These are phyloP conservation scores for Cheilosia impressa DNA, from an alignment of 2,888 invertebrate genomes.

Conservation along the genomic window DNA sequence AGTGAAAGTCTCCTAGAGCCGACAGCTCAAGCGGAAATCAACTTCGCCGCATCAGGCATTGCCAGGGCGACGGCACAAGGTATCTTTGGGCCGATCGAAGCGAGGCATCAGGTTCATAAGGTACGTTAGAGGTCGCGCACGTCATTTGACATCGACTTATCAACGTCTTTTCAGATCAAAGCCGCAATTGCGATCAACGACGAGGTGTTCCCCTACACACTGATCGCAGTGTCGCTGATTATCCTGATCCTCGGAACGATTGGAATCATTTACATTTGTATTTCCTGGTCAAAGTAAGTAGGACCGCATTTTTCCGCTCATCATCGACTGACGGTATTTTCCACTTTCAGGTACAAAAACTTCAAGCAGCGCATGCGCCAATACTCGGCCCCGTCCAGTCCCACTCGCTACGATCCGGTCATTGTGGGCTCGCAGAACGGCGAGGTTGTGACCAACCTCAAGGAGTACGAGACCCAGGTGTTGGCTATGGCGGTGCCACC, in stretches of 20 bases:
- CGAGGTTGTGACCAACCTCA: conserved; percentile 87
- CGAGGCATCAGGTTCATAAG: conserved; percentile 82
- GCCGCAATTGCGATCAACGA: conserved; percentile 85
- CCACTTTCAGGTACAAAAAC: conserved; percentile 89
- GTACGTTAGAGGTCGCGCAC: conserved; percentile 72
- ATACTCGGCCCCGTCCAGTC: conserved; percentile 87
- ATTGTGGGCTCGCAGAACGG: conserved; percentile 84
- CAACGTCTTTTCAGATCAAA: conserved; percentile 81
- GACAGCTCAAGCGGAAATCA: conserved; percentile 87
- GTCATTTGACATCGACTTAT: not conserved
- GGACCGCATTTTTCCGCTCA: too few species aligned
- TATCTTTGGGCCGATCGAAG: conserved; percentile 85
- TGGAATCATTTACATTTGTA: conserved; percentile 96
- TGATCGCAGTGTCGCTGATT: conserved; percentile 94
- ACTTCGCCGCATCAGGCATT: conserved; percentile 88
- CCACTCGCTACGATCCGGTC: conserved; percentile 88
- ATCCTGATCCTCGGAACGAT: conserved; percentile 94
- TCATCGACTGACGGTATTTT: not conserved
- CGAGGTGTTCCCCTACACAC: conserved; percentile 93
- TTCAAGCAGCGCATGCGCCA: conserved; percentile 93
- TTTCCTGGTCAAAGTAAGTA: conserved; percentile 95
- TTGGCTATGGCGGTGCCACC: conserved; percentile 95
- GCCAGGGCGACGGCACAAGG: conserved; percentile 88
- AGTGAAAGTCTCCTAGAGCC: conserved; percentile 88
- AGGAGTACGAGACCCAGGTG: conserved; percentile 97